These are phyloP conservation scores for Vanessa atalanta DNA, from an alignment of 1,140 invertebrate genomes.

Conservation along the genomic window DNA sequence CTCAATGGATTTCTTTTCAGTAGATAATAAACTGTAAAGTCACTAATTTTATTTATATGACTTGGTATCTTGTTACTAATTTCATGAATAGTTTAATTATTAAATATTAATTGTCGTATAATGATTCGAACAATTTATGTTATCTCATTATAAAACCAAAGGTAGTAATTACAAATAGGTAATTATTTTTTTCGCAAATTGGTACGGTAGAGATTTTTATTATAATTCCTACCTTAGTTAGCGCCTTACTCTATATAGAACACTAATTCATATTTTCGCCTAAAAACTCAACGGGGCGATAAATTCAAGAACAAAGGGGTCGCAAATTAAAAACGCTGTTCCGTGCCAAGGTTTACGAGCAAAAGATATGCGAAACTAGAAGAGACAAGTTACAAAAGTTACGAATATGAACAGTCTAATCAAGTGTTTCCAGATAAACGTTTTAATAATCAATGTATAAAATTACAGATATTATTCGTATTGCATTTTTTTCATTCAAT, in stretches of 20 bases:
- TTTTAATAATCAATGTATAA: no score
- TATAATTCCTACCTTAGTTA: slow-evolving; percentile 47
- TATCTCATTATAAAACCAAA: background rate
- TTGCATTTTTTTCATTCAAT: no score
- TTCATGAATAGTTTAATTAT: no score
- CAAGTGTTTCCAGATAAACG: no score
- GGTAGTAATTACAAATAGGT: background rate
- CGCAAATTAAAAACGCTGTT: slow-evolving; percentile 69
- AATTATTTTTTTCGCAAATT: slow-evolving; percentile 15
- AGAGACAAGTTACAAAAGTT: slow-evolving; percentile 26
- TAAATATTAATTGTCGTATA: no score
- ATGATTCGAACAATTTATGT: background rate
- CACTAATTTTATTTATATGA: no score
- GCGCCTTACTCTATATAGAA: slow-evolving; percentile 45
- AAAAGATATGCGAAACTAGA: slow-evolving; percentile 38
- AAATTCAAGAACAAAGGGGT: slow-evolving; percentile 68
- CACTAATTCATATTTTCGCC: slow-evolving; percentile 75
- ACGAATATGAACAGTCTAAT: background rate
- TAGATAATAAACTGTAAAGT: no score
- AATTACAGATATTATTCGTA: no score
- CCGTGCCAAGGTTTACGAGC: slow-evolving; percentile 56
- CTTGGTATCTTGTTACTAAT: no score
- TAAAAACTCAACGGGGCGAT: slow-evolving; percentile 58
- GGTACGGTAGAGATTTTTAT: slow-evolving; percentile 11
- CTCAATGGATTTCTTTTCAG: no score